Percentiles rank a stretch among this genome's conserved stretches.
These are phyloP conservation scores for Parnassius glacialis DNA, from an alignment of 2,888 invertebrate species.

Conservation along the genomic window DNA sequence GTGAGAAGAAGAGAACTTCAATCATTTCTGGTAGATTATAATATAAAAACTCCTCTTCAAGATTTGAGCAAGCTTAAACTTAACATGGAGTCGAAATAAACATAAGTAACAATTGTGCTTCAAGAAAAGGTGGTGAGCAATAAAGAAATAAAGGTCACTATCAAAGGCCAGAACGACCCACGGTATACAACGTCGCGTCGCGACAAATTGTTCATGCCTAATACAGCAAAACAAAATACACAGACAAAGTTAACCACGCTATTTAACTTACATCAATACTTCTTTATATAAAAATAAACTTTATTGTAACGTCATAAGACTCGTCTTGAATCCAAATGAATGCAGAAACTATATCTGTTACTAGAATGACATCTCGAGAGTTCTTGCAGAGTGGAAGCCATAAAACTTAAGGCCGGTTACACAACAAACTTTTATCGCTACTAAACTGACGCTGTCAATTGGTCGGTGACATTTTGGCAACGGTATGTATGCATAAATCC, in stretches of 20 bases:
- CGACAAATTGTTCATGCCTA: conserved; percentile 25
- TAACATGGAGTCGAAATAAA: not conserved
- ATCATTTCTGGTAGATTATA: too few species aligned
- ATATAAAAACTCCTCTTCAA: too few species aligned
- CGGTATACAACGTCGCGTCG: conserved; percentile 11
- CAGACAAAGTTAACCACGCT: conserved; percentile 13
- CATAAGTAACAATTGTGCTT: not conserved
- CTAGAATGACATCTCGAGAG: conserved; percentile 34
- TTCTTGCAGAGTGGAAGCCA: conserved; percentile 31
- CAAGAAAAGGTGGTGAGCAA: conserved; percentile 2
- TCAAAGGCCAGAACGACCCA: conserved; percentile 10
- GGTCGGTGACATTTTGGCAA: conserved; percentile 6
- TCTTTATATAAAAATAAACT: conserved; percentile 20
- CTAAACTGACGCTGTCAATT: conserved; percentile 14
- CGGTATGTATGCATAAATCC: conserved; percentile 5
- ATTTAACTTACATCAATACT: conserved; percentile 4
- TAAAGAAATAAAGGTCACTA: conserved; percentile 23
- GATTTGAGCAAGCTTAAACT: too few species aligned
- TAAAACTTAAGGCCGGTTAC: conserved; percentile 31
- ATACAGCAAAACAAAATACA: conserved; percentile 26
- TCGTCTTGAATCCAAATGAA: conserved; percentile 2
- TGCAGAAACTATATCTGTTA: conserved; percentile 18
- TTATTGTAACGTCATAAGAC: conserved; percentile 14
- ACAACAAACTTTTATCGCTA: conserved; percentile 25
- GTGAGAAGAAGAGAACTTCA: too few species aligned